Evolutionary conservation across 2,888 invertebrate species (phyloP), one percentile per base, ranked within the genome.

Genomic region (Boloria euphrosyne): DNA sequence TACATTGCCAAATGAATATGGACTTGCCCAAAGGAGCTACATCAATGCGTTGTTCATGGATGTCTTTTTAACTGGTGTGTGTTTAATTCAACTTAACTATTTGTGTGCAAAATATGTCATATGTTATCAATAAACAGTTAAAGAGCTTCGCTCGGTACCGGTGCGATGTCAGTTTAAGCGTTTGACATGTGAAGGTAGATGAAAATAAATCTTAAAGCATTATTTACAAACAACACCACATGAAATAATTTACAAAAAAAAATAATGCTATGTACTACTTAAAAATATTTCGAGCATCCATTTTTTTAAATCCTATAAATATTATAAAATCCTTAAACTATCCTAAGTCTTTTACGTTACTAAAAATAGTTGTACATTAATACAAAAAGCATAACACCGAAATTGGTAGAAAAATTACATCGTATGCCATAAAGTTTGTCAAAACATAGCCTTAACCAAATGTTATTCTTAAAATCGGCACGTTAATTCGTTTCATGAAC

Each of bases 11-110:
- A 73, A 87, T 86, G 88, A 90, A 90, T 87, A 92, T 92, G 92
- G 88, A 90, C 92, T 92, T 91, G 88, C 84, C 84, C 80, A 78
- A 83, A 85, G 89, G 87, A 90, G 80, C 86, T 77, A 86, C 85
- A 83, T 91, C 91, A 91, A 90, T 92, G 92, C 88, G 81, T 89
- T 92, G 89, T 92, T 92, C 91, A 92, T 92, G 92, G 92, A 92
- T 92, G 90, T 92, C 87, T 86, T 90, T 88, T 90, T 91, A 90
- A 92, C 85, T 83, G 92, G 92, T 92, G 89, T 86, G 92, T 92
- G 83, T 81, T 81, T 66, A 76, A 78, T 81, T 76, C 70, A 64
- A 55, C 60, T 66, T 43, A 27, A 44, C 53, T 57, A 61, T 63
- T 70, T 62, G 44, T 59, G 53, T 62, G 57, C 44, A 38, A 51